These are phyloP conservation scores for Gryllus longicercus DNA, from an alignment of 2,888 invertebrate species.

Conservation along the genomic window DNA sequence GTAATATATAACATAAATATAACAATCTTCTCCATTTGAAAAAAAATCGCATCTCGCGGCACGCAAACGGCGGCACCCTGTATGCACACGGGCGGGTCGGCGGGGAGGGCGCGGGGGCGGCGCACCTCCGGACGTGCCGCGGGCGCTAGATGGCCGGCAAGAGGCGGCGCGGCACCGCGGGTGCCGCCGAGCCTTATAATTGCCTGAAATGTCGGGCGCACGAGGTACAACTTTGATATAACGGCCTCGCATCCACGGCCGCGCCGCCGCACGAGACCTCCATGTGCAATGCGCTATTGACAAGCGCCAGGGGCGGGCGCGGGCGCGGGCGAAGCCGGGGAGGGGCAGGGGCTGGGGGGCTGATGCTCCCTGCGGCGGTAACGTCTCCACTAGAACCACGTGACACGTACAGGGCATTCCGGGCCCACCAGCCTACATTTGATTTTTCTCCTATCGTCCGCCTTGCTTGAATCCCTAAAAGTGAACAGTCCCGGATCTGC, in stretches of 20 bases:
- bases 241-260: not conserved
- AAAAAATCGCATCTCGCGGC: no score
- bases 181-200: slow-evolving; percentile 3
- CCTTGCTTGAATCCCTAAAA: no score
- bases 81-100: not conserved
- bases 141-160: not conserved
- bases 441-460: no score
- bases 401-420: no score
- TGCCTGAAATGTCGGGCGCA: slow-evolving; percentile 1
- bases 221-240: slow-evolving; percentile 17
- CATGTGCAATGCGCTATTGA: slow-evolving; percentile 17
- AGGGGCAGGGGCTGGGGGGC: no score
- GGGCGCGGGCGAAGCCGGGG: no score
- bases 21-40: no score
- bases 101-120: not conserved
- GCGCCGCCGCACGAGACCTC: not conserved
- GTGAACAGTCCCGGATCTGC: no score
- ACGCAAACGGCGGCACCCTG: not conserved
- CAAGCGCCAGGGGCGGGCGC: not conserved
- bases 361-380: no score
- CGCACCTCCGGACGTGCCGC: not conserved
- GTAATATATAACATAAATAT: no score
- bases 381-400: no score
- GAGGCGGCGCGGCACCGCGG: not conserved
- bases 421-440: no score